Conservation (phyloP, 2,888 invertebrate species). For the Zelleria hepariella region DNA sequence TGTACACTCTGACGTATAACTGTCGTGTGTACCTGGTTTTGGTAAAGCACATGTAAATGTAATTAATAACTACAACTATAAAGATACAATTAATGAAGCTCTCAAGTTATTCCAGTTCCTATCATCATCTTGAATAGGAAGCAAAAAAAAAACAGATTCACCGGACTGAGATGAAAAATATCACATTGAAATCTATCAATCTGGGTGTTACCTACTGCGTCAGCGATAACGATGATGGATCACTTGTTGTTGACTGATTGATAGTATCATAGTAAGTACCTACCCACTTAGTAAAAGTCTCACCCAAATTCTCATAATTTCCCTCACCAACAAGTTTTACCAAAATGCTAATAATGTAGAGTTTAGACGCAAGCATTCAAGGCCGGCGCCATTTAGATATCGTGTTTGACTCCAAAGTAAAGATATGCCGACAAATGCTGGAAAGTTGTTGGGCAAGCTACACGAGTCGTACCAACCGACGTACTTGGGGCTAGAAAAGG, state of each 20-base stretch:
- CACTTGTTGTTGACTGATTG: background rate
- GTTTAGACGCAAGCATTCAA: background rate
- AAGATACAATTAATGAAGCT: no score
- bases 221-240: background rate
- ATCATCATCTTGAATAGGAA: no score
- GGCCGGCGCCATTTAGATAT: background rate
- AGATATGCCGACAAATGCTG: constrained; percentile 33
- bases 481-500: constrained; percentile 34
- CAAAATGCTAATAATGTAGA: background rate
- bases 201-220: background rate
- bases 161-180: no score
- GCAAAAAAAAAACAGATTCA: no score
- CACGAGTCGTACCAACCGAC: constrained; percentile 15
- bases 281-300: background rate
- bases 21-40: no score
- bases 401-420: background rate
- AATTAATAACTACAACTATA: no score
- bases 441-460: constrained; percentile 55
- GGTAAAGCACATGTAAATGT: no score
- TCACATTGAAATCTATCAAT: no score
- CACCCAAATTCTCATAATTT: background rate
- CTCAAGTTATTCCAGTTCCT: no score
- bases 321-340: background rate
- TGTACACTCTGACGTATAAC: no score
- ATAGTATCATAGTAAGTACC: background rate